Evolutionary conservation across 1,140 invertebrate species (phyloP).

Genomic region (Hypothenemus hampei): DNA sequence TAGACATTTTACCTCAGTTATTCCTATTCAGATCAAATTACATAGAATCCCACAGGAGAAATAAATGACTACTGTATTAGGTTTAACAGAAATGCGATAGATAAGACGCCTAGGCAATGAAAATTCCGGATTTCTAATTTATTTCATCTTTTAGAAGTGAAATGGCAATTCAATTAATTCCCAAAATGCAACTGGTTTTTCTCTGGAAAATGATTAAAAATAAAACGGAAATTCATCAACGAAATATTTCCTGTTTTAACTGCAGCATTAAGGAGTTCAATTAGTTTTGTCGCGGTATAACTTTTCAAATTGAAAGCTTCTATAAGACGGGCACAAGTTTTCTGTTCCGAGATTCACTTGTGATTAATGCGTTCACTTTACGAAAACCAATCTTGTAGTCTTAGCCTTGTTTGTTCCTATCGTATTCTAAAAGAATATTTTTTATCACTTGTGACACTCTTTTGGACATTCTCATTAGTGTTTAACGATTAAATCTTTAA

Average conservation of each 20-base stretch:
- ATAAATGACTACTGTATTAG: conserved; percentile 3
- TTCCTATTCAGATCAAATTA: conserved; percentile 9
- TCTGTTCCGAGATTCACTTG: conserved; percentile 25
- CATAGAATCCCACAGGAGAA: background rate
- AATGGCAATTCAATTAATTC: no score
- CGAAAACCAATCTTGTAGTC: conserved; percentile 27
- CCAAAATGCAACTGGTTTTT: no score
- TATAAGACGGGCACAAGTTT: conserved; percentile 30
- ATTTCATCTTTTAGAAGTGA: no score
- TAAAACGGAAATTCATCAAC: conserved; percentile 23
- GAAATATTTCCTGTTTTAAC: conserved; percentile 26
- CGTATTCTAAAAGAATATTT: conserved; percentile 21
- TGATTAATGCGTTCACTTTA: conserved; percentile 28
- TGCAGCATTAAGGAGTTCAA: conserved; percentile 23
- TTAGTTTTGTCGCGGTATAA: conserved; percentile 28
- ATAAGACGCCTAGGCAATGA: background rate
- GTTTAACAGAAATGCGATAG: background rate
- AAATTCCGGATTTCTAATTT: no score
- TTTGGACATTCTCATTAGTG: no score
- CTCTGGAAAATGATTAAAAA: no score
- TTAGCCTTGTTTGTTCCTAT: conserved; percentile 17
- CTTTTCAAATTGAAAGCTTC: conserved; percentile 30
- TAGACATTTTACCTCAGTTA: conserved; percentile 2
- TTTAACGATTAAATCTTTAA: no score
- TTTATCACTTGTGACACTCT: conserved; percentile 23